Base-by-base conservation (phyloP, 2,113 vertebrate genomes). In the Aleadryas rufinucha region DNA sequence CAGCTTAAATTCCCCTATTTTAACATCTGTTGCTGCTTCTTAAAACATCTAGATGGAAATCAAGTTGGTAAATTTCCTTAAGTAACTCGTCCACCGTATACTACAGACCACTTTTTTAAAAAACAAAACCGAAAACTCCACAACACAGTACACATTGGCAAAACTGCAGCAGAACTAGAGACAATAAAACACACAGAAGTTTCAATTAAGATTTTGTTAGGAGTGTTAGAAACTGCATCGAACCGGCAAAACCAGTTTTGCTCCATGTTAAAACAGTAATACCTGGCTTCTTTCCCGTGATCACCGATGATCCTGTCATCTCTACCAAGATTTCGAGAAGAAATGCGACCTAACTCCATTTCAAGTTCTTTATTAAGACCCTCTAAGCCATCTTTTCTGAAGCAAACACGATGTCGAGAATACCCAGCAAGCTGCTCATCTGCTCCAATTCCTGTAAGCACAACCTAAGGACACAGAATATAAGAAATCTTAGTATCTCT, bases 361-460 rank as follows among this genome's bases (percentile, higher is more conserved):
- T 95, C 97, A 27, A 99, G 97, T 87, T 99, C 99, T 89, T 98
- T 94, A 86, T 98, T 97, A 75, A 99, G 96, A 8, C 98, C 99
- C 66, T 98, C 96, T 5, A 98, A 96, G 13, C 99, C 99, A 0
- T 96, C 87, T 30, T 41, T 97, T 74, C 97, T 98, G 81, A 99
- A 99, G n/a, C 98, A 95, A 57, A 98, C 94, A 44, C 99, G 96
- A 92, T 99, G 99, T 89, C 99, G 98, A 81, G 99, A 98, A 93
- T 99, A 99, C 6, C 99, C 99, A 5, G 99, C 99, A 28, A 99
- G 98, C 95, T 99, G 99, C 91, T 99, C 99, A 57, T 99, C 99
- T 19, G 99, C 99, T 71, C 99, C 99, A 6, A 99, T 99, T 56
- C 99, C 99, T 2, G 99, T 99, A 84, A 99, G 97, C 92, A 99